Evolutionary conservation across 1,140 invertebrate species (phyloP), one percentile per base, ranked within the genome.

Genomic region (Lucilia sericata): DNA sequence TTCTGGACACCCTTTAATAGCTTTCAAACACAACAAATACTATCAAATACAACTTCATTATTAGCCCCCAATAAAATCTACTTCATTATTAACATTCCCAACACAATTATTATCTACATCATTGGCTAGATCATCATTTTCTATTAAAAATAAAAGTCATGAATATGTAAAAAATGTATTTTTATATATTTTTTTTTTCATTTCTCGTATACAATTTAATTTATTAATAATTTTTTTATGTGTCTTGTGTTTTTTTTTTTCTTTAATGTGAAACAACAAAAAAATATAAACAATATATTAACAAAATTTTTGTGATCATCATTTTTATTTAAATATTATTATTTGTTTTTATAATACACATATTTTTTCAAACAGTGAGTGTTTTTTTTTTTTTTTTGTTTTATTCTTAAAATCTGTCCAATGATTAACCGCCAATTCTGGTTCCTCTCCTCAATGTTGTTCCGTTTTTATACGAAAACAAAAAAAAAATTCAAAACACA

Each of bases 361-460:
- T n/a, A 60, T 60, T n/a, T 2, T 17, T 17, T 60, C 8, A n/a
- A 3, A 17, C 0, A 60, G 14, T 60, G 14, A 14, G 14, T 60
- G 14, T 60, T 7, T n/a, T 60, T 60, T 60, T 70, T 8, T 70
- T 70, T 21, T 70, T 70, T 1, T 70, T 21, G 5, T n/a, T n/a
- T n/a, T n/a, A n/a, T n/a, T n/a, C 3, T 70, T 8, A 70, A 21
- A 17, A 5, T 60, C 14, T 60, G 5, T 14, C 55, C 14, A 17
- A 70, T 70, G 65, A 70, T 70, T 70, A 70, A 70, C 65, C 19
- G 21, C 55, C n/a, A n/a, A 70, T 70, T 70, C 65, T 70, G 55
- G 55, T 60, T 70, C 19, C 65, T 70, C 65, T 70, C 19, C 65
- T 70, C 65, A 70, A 70, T 70, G 65, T 70, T 70, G n/a, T 70